Percentiles rank a stretch among this genome's conserved stretches.
These are phyloP conservation scores for Sporophila hypoxantha DNA, from an alignment of 2,113 vertebrate genomes.

Conservation along the genomic window DNA sequence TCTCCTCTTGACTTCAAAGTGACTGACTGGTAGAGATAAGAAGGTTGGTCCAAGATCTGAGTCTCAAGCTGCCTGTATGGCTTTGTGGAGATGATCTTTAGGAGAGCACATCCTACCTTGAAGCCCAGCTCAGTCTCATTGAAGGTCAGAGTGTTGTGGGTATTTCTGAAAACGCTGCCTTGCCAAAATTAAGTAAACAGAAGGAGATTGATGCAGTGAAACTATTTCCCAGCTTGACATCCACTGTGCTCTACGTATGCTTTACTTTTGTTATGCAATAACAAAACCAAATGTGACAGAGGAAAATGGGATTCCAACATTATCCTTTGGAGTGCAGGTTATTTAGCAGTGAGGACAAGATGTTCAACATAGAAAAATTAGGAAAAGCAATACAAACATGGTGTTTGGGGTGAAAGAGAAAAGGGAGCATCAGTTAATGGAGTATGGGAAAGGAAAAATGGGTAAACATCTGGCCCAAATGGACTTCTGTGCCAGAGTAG, in stretches of 20 bases:
- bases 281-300: background rate
- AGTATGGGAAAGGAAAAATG: background rate
- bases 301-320: background rate
- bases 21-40: conserved; percentile 30
- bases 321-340: background rate
- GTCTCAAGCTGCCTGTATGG: background rate
- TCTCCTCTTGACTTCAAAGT: conserved; percentile 52
- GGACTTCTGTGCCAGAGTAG: background rate
- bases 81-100: background rate
- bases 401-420: background rate
- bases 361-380: background rate
- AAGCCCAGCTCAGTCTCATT: background rate
- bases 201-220: background rate
- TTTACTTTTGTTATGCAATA: background rate
- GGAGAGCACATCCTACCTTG: background rate
- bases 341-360: background rate
- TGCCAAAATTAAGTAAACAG: background rate
- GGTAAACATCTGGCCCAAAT: background rate
- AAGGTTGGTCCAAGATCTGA: background rate
- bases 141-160: background rate
- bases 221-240: background rate
- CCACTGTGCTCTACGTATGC: background rate
- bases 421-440: background rate
- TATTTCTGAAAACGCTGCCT: background rate
- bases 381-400: background rate